These are phyloP conservation scores for Eristalinus aeneus DNA, from an alignment of 2,888 invertebrate genomes.

Conservation along the genomic window DNA sequence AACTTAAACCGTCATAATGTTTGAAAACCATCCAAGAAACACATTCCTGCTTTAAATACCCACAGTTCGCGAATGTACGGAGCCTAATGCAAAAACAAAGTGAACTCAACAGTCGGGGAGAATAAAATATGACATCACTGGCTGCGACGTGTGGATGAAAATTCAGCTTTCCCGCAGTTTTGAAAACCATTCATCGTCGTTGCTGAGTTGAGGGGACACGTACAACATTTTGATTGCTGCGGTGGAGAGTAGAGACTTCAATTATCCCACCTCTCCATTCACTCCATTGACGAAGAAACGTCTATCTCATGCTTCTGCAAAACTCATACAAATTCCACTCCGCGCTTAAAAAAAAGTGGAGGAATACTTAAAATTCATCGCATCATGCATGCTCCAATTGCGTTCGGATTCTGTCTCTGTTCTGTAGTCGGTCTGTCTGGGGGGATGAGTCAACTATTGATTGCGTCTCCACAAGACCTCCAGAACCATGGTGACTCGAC, in stretches of 20 bases:
- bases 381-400: neutral
- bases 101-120: neutral
- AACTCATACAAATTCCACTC: neutral
- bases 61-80: neutral
- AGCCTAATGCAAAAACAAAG: neutral
- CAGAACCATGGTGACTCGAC: neutral
- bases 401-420: neutral
- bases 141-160: neutral
- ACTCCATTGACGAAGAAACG: neutral
- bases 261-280: neutral
- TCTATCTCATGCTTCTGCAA: neutral
- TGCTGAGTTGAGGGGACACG: neutral
- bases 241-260: neutral
- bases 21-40: neutral
- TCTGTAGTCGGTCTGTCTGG: slow-evolving; percentile 31
- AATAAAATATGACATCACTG: neutral
- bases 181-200: neutral
- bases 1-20: neutral
- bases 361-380: slow-evolving; percentile 4
- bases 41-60: neutral
- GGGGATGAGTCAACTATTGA: slow-evolving; percentile 37
- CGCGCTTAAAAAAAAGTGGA: neutral
- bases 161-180: neutral
- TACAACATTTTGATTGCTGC: neutral
- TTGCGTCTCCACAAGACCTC: neutral